Conservation (phyloP, 2,888 invertebrate genomes). For the Nomada goodeniana region DNA sequence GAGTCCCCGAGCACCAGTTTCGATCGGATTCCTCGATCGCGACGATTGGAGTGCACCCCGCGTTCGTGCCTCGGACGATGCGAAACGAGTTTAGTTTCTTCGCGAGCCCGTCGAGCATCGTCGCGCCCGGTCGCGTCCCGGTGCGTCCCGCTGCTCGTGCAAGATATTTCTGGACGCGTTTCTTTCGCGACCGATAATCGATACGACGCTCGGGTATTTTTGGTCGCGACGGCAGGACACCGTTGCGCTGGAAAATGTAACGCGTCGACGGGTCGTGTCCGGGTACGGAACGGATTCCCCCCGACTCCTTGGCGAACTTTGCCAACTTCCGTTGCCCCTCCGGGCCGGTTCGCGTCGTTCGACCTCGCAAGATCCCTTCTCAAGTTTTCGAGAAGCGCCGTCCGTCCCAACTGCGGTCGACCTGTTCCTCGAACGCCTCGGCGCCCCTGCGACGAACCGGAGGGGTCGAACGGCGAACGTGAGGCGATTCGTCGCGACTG, state of each 20-base stretch:
- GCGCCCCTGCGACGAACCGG: no score
- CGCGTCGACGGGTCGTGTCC: constrained; percentile 9
- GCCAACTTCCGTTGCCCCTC: neutral
- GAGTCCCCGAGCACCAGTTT: constrained; percentile 14
- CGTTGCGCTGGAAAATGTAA: neutral
- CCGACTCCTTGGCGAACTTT: constrained; percentile 16
- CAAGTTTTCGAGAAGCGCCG: neutral
- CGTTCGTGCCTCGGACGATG: neutral
- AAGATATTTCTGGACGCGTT: constrained; percentile 20
- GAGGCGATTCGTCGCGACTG: constrained; percentile 12
- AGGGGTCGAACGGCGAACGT: neutral
- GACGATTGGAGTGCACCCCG: no score
- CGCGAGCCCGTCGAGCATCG: neutral
- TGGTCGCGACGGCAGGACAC: constrained; percentile 3
- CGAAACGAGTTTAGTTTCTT: neutral
- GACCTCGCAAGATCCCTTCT: neutral
- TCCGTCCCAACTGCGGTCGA: neutral
- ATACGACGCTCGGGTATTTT: constrained; percentile 19
- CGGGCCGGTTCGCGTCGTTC: neutral
- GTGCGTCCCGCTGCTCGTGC: constrained; percentile 11
- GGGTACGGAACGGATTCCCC: constrained; percentile 25
- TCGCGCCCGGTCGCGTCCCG: neutral
- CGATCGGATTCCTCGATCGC: neutral
- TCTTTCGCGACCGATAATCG: constrained; percentile 34
- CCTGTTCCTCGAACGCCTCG: neutral